These are phyloP conservation scores for Pemphredon lugubris DNA, from an alignment of 2,888 invertebrate genomes.

Conservation along the genomic window DNA sequence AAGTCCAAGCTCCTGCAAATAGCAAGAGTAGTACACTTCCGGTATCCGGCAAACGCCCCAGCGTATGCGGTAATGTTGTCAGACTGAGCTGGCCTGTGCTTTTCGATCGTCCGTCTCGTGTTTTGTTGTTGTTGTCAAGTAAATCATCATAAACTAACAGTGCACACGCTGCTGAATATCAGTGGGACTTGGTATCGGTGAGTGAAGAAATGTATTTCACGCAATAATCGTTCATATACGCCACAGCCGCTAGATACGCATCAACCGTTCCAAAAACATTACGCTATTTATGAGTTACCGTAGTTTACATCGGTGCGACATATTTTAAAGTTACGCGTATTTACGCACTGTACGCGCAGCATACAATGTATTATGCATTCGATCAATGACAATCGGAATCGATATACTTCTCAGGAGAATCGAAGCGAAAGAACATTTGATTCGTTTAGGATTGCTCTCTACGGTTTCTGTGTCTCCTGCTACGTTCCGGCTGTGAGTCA, in stretches of 20 bases:
- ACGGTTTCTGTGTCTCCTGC: constrained; percentile 30
- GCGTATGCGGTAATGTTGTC: constrained; percentile 48
- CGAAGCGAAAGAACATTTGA: constrained; percentile 1
- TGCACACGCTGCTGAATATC: constrained; percentile 15
- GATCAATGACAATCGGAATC: background rate
- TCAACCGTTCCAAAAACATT: constrained; percentile 55
- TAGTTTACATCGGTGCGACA: constrained; percentile 25
- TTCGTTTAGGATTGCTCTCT: constrained; percentile 45
- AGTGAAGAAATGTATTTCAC: constrained; percentile 32
- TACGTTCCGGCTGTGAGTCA: constrained; percentile 56
- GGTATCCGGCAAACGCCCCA: constrained; percentile 73
- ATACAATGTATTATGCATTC: too few species aligned
- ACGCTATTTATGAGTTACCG: constrained; percentile 19
- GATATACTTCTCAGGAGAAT: background rate
- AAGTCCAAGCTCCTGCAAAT: constrained; percentile 33
- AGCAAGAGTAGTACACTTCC: constrained; percentile 58
- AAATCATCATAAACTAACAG: constrained; percentile 40
- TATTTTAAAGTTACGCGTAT: constrained; percentile 11
- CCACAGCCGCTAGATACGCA: constrained; percentile 56
- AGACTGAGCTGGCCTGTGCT: constrained; percentile 28
- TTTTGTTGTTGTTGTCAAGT: constrained; percentile 42
- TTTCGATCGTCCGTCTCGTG: constrained; percentile 22
- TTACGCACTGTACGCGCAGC: too few species aligned
- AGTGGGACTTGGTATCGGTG: constrained; percentile 31
- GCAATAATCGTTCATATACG: constrained; percentile 5